A percentile compares a stretch with the other conserved stretches of the same genome.
Conservation (phyloP, 2,797 vertebrate species). For the Coregonus suidteri region DNA sequence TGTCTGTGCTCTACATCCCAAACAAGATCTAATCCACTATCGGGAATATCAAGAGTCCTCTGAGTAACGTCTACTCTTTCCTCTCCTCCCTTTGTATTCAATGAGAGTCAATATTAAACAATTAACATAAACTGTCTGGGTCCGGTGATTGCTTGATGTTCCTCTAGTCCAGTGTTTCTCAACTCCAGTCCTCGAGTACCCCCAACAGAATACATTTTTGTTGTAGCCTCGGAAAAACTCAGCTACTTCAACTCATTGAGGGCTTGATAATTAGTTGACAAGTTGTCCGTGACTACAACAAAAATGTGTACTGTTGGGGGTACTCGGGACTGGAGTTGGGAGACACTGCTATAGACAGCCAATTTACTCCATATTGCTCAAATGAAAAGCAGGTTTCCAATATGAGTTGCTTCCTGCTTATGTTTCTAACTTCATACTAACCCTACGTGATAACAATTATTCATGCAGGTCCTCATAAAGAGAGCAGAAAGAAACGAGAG, state of each 20-base stretch:
- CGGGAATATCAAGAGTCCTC: not conserved
- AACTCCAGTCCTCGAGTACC: too few relatives aligned
- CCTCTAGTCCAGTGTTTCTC: too few relatives aligned
- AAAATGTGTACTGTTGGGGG: too few relatives aligned
- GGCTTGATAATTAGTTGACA: too few relatives aligned
- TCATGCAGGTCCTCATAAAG: constrained; percentile 35
- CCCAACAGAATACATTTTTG: too few relatives aligned
- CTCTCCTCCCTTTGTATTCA: not conserved
- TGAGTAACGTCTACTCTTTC: not conserved
- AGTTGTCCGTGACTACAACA: too few relatives aligned
- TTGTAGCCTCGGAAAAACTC: too few relatives aligned
- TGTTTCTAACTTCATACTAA: constrained; percentile 20
- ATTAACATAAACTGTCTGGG: too few relatives aligned
- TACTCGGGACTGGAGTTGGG: too few relatives aligned
- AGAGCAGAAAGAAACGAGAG: constrained; percentile 14
- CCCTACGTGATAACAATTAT: constrained; percentile 26
- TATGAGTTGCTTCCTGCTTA: constrained; percentile 19
- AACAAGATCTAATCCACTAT: not conserved
- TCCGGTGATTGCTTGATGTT: too few relatives aligned
- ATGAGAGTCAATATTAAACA: not conserved
- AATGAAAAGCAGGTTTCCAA: not conserved
- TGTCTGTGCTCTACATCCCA: not conserved
- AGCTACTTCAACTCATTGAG: too few relatives aligned
- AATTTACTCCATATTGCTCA: not conserved
- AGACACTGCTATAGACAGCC: not conserved